Conservation (phyloP, 2,113 vertebrate genomes). For the Brienomyrus brachyistius region DNA sequence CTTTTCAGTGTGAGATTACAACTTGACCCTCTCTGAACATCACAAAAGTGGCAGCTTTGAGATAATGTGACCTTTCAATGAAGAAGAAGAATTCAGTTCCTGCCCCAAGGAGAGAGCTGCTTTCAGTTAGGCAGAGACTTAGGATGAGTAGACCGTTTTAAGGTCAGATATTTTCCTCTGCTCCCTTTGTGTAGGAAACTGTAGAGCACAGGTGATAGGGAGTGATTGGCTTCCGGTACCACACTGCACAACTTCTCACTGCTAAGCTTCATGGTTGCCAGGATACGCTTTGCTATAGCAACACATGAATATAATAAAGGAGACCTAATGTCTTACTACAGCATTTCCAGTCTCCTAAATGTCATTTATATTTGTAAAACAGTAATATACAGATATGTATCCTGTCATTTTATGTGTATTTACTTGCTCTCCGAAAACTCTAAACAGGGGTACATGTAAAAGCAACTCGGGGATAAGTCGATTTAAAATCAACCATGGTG, state of each 20-base stretch:
- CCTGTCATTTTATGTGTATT: not conserved
- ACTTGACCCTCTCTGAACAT: not conserved
- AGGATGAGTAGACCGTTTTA: not conserved
- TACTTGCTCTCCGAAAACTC: not conserved
- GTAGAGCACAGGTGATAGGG: not conserved
- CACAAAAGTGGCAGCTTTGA: not conserved
- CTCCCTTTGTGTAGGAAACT: not conserved
- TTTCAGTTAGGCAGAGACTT: not conserved
- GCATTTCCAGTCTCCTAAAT: not conserved
- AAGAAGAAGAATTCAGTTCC: not conserved
- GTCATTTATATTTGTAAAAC: not conserved
- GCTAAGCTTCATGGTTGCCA: slow-evolving; percentile 56
- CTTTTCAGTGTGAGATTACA: not conserved
- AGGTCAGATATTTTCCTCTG: not conserved
- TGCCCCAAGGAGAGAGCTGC: not conserved
- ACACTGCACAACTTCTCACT: slow-evolving; percentile 52
- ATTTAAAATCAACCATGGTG: not conserved
- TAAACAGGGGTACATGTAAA: not conserved
- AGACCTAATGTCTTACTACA: slow-evolving; percentile 9
- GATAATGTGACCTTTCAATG: not conserved
- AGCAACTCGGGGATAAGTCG: not conserved
- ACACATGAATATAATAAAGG: slow-evolving; percentile 52
- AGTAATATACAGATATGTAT: not conserved
- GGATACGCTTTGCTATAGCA: slow-evolving; percentile 62
- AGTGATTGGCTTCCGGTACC: slow-evolving; percentile 30